A percentile compares a stretch with the other conserved stretches of the same genome.
These are phyloP conservation scores for Sarcophaga rosellei DNA, from an alignment of 2,888 invertebrate species.

Conservation along the genomic window DNA sequence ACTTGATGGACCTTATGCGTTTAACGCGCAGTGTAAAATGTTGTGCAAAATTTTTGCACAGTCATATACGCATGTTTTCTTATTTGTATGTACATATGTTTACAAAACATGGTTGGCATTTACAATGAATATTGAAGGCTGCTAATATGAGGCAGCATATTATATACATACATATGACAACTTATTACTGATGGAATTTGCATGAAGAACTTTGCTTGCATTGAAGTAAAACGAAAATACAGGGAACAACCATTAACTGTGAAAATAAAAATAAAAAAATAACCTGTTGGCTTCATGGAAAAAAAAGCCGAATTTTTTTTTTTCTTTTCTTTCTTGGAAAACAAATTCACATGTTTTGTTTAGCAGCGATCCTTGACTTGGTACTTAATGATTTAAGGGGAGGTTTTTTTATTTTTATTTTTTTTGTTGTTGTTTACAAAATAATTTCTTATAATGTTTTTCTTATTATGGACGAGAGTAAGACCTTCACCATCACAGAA, in stretches of 20 bases:
- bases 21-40: not conserved
- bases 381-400: slow-evolving; percentile 50
- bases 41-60: slow-evolving; percentile 8
- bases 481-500: not conserved
- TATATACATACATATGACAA: slow-evolving; percentile 61
- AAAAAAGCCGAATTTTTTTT: slow-evolving; percentile 34
- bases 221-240: slow-evolving; percentile 11
- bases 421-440: slow-evolving; percentile 11
- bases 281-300: slow-evolving; percentile 39
- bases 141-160: slow-evolving; percentile 51
- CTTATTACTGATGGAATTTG: slow-evolving; percentile 60
- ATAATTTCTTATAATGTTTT: slow-evolving; percentile 17
- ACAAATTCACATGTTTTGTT: slow-evolving; percentile 45
- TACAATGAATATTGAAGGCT: slow-evolving; percentile 48
- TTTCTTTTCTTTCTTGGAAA: slow-evolving; percentile 54
- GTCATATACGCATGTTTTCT: slow-evolving; percentile 26
- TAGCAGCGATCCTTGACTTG: not conserved
- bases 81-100: no score
- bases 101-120: not conserved
- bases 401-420: slow-evolving; percentile 19
- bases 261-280: not conserved
- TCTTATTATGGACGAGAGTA: slow-evolving; percentile 6
- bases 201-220: slow-evolving; percentile 62
- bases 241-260: no score
- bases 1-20: not conserved